Evolutionary conservation across 2,113 vertebrate species (phyloP).

Genomic region (Eidolon helvum): DNA sequence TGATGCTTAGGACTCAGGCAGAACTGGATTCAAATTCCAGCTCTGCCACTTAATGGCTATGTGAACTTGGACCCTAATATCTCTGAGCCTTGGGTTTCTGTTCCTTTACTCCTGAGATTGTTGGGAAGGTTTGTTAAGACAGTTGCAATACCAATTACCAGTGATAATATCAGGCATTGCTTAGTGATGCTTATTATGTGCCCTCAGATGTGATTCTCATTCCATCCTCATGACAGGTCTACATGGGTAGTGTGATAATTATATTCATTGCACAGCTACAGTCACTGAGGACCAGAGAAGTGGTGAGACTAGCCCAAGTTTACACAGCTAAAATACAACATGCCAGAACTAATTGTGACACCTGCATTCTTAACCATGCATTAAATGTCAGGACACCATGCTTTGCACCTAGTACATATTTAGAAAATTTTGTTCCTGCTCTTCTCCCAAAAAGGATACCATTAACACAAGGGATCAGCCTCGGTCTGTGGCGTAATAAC

Average conservation of each 20-base stretch:
- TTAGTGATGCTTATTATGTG: neutral
- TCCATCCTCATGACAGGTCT: neutral
- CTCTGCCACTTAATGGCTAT: neutral
- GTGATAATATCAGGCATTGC: neutral
- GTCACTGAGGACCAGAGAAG: neutral
- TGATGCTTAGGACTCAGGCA: neutral
- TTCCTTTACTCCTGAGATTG: neutral
- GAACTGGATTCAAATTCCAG: neutral
- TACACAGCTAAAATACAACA: neutral
- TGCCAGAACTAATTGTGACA: neutral
- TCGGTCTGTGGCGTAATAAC: neutral
- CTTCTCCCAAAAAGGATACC: neutral
- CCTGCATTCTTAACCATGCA: rapidly evolving
- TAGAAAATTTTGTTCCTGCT: neutral
- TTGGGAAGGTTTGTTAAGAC: neutral
- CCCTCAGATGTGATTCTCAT: neutral
- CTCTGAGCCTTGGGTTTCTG: neutral
- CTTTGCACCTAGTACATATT: rapidly evolving
- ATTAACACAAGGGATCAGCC: neutral
- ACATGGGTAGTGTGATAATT: neutral
- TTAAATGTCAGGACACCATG: rapidly evolving
- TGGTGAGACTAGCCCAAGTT: neutral
- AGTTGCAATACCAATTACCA: neutral
- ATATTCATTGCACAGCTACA: neutral
- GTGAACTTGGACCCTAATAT: neutral